Evolutionary conservation across 1,140 invertebrate genomes (phyloP).

Genomic region (Stegodyphus dumicola): DNA sequence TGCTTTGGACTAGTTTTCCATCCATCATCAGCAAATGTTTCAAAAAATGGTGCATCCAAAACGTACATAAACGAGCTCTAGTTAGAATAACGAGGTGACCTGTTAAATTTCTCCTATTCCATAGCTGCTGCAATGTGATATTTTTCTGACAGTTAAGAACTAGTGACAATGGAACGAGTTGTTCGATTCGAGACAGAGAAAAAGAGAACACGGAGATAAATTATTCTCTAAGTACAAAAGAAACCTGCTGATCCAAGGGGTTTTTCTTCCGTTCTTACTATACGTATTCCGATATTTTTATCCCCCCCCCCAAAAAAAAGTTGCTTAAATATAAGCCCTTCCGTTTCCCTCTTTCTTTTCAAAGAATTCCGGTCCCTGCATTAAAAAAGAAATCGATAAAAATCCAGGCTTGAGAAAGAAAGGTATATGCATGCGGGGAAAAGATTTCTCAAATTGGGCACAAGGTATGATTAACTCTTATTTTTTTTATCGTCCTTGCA

Average conservation of each 20-base stretch:
- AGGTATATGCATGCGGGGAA: slow-evolving; percentile 18
- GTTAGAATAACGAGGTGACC: too few species aligned
- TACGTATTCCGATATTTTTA: neutral
- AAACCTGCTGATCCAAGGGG: neutral
- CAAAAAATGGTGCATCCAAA: too few species aligned
- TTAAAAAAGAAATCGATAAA: slow-evolving; percentile 28
- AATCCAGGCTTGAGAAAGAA: neutral
- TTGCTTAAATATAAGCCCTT: neutral
- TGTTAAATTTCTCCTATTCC: neutral
- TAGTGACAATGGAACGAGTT: slow-evolving; percentile 15
- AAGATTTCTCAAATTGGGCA: slow-evolving; percentile 31
- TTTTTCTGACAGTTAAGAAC: neutral
- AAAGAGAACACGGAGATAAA: neutral
- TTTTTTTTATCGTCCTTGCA: neutral
- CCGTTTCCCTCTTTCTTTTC: neutral
- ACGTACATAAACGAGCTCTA: too few species aligned
- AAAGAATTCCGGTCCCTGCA: neutral
- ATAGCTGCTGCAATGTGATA: neutral
- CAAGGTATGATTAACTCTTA: slow-evolving; percentile 15
- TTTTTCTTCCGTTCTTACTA: neutral
- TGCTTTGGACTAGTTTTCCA: too few species aligned
- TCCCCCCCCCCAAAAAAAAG: neutral
- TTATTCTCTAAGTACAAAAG: slow-evolving; percentile 25
- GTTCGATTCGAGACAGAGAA: neutral
- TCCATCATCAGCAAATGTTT: too few species aligned